Conservation (phyloP, 2,888 invertebrate genomes). For the Lepidocyrtoides sp. region DNA sequence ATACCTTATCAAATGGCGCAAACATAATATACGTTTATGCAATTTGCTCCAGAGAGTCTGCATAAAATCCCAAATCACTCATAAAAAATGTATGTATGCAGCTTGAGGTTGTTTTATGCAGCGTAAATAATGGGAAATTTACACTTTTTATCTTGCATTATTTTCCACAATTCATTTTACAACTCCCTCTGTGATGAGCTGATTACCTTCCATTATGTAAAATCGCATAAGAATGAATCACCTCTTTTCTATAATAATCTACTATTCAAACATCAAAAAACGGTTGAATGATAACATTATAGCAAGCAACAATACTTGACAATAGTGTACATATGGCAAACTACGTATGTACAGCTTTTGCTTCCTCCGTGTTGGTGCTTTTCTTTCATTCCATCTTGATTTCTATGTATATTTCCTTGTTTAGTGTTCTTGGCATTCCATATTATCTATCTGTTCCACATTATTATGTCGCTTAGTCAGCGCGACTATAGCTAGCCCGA, state of each 20-base stretch:
- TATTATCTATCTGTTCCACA: slow-evolving; percentile 30
- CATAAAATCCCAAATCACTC: not conserved
- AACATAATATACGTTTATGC: not conserved
- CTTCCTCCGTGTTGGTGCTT: too few relatives aligned
- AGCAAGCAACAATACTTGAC: too few relatives aligned
- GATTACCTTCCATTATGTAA: slow-evolving; percentile 74
- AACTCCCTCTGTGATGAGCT: slow-evolving; percentile 76
- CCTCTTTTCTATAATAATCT: slow-evolving; percentile 51
- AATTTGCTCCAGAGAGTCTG: not conserved
- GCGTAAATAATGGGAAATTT: slow-evolving; percentile 66
- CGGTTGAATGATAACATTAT: slow-evolving; percentile 65
- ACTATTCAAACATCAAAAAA: slow-evolving; percentile 67
- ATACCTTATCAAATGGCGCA: not conserved
- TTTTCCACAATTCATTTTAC: slow-evolving; percentile 57
- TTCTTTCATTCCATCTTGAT: not conserved
- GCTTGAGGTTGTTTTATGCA: slow-evolving; percentile 12
- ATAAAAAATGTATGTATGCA: not conserved
- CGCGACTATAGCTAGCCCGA: slow-evolving; percentile 44
- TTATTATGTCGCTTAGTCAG: slow-evolving; percentile 75
- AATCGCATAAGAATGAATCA: slow-evolving; percentile 74
- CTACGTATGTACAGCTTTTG: too few relatives aligned
- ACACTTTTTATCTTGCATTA: slow-evolving; percentile 37
- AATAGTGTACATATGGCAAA: too few relatives aligned
- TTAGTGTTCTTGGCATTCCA: not conserved
- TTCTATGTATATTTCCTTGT: not conserved